phyloP scores from a whole-genome alignment of 2,888 invertebrate species.

The Cheilosia vernalis region DNA sequence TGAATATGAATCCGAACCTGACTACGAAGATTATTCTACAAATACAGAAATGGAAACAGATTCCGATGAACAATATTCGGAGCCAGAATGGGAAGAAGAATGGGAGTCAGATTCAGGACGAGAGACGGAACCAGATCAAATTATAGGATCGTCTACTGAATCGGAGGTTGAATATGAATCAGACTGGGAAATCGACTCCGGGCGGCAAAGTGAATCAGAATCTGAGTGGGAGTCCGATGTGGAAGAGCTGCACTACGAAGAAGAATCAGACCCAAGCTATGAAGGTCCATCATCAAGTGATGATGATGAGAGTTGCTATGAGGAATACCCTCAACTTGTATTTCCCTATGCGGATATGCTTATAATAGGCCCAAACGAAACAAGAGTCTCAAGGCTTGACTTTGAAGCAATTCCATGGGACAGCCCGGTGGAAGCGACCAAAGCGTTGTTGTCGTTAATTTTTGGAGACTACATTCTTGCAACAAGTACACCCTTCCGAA shows the following conservation, averaged over 20 bases:
- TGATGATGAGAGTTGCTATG: neutral
- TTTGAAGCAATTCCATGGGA: constrained; percentile 1
- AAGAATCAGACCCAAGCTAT: too few relatives aligned
- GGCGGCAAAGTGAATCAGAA: neutral
- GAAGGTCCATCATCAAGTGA: neutral
- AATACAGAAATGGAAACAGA: neutral
- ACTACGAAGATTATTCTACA: neutral
- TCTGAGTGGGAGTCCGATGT: neutral
- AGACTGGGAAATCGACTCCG: neutral
- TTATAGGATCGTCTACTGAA: neutral
- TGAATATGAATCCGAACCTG: neutral
- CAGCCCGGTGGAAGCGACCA: neutral
- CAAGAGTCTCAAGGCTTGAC: neutral
- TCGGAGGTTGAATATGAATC: neutral
- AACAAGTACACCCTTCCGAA: neutral
- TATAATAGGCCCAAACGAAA: neutral
- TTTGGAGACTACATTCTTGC: neutral
- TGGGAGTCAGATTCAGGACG: neutral
- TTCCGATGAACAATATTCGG: neutral
- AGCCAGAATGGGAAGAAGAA: neutral
- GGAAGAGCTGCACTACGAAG: neutral
- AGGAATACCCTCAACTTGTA: neutral
- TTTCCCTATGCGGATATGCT: neutral
- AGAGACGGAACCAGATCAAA: too few relatives aligned
- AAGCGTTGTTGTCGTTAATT: neutral